These are phyloP conservation scores for Cantharis nigra DNA, from an alignment of 2,888 invertebrate species.

Conservation along the genomic window DNA sequence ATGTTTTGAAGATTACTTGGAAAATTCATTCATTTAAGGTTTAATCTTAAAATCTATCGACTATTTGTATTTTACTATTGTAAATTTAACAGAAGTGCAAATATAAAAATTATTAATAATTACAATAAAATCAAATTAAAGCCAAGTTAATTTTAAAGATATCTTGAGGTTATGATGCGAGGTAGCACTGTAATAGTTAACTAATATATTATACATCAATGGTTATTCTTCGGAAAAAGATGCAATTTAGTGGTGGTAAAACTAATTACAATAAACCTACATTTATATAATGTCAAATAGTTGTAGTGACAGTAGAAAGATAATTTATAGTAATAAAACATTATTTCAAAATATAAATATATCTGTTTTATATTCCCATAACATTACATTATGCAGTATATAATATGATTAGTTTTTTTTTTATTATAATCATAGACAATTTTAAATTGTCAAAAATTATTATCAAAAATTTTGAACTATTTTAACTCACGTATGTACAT, in stretches of 20 bases:
- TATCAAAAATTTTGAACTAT: background rate
- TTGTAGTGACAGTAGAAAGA: background rate
- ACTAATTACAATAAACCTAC: conserved; percentile 1
- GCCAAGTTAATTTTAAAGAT: too few species aligned
- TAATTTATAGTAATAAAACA: background rate
- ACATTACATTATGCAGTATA: too few species aligned
- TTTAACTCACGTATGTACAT: too few species aligned
- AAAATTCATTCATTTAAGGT: too few species aligned
- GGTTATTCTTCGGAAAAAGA: background rate
- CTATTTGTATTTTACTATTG: too few species aligned
- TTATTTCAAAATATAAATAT: background rate
- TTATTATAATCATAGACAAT: background rate
- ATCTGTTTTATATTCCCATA: too few species aligned
- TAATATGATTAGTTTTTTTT: background rate
- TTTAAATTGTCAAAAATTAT: background rate
- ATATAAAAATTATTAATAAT: too few species aligned
- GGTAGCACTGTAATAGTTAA: background rate
- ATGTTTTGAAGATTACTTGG: too few species aligned
- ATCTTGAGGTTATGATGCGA: background rate
- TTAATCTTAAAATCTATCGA: too few species aligned
- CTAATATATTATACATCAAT: too few species aligned
- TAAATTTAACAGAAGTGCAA: too few species aligned
- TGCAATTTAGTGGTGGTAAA: background rate
- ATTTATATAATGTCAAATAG: background rate
- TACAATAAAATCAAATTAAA: background rate